Evolutionary conservation across 1,140 invertebrate genomes (phyloP), one percentile per base, ranked within the genome.

Genomic region (Danaus plexippus): DNA sequence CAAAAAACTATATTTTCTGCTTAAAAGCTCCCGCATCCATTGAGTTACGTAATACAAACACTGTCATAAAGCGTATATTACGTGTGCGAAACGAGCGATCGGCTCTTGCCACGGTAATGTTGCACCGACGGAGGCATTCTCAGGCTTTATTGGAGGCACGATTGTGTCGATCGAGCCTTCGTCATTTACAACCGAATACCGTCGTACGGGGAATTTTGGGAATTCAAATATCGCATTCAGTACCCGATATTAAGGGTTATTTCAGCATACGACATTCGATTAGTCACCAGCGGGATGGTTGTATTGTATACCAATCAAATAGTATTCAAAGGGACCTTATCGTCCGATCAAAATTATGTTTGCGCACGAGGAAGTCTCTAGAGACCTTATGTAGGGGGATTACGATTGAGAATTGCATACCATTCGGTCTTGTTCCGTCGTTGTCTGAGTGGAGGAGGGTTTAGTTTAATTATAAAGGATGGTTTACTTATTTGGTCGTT

Each of bases 381-480:
- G 11, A 48, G 54, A 32, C 42, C 47, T 56, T 56, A 56, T 49
- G 5, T 10, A 18, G 0, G 3, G 6, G 46, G 10, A 9, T 10
- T 54, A 59, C 1, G 43, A 13, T 10, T 40, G 11, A 50, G 11
- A 11, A 48, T 59, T 45, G 13, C 7, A 6, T 32, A 32, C 22
- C 22, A 32, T 8, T 32, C 0, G 22, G 22, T 32, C 22, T n/a
- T 50, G 45, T 13, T 9, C 43, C 11, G 42, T 9, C n/a, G 15
- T 8, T 11, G 43, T 54, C 22, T 11, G 52, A 43, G 49, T 10
- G 22, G 42, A 49, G 42, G 41, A 59, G 52, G 43, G 49, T 54
- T 56, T 54, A 59, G 57, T 54, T 54, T 59, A 59, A 59, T 59
- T 59, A 59, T 59, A 59, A 59, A 45, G 57, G 52, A 49, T 59